Evolutionary conservation across 2,888 invertebrate genomes (phyloP), one percentile per base, ranked within the genome.

Genomic region (Tetranychus piercei): DNA sequence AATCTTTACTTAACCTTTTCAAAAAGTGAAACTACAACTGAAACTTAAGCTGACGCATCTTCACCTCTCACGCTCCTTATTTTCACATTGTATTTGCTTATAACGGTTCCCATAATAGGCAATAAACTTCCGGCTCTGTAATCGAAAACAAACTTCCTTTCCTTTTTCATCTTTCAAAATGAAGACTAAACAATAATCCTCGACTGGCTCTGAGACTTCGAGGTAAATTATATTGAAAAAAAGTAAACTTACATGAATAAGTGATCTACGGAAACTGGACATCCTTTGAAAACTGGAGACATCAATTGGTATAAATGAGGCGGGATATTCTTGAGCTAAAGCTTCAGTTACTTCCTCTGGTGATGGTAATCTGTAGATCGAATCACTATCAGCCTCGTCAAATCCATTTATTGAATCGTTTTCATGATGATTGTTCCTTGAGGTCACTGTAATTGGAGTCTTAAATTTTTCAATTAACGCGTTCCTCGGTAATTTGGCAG

Each of bases 241-340:
- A 67, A 67, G 8, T 18, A 67, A 15, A 74, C 78, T 77, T 78
- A 86, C 84, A 80, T 88, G 87, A 75, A 87, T 82, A 79, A 93
- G 86, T 67, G 94, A 93, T 81, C 90, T 88, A 78, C 94, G 87
- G 78, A 91, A 88, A 80, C 87, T 87, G 80, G 91, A 90, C 91
- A 94, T 91, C 79, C 94, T 87, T 81, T 90, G 88, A 86, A 94
- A 94, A 82, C 89, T 88, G 77, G 91, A 90, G 74, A 91, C 88
- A 84, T 95, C 93, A 80, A 95, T 92, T 77, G 90, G 88, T 77
- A 95, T 89, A 78, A 93, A 84, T 85, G 91, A 89, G 78, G 91
- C 90, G 74, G 91, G 90, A 85, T 91, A 93, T 73, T 79, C 80
- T 74, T 78, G 74, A 22, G 80, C 79, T 23, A 80, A 74, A 34